Percentiles rank a stretch among this genome's conserved stretches.
phyloP scores from a whole-genome alignment of 2,888 invertebrate species.

The Zele albiditarsus region DNA sequence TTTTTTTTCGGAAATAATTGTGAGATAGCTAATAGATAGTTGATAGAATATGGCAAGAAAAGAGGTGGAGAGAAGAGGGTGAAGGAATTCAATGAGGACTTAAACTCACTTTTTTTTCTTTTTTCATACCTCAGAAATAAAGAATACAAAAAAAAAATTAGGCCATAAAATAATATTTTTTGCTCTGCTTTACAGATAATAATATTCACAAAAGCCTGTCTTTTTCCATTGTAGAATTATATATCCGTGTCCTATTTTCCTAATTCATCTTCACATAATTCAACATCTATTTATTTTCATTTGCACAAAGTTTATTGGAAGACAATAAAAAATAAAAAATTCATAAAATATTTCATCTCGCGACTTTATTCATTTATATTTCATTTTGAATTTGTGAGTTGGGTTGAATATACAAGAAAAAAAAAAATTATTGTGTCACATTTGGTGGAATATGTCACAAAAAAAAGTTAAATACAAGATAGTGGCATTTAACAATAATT shows the following conservation, averaged over 20 bases:
- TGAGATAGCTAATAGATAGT: neutral
- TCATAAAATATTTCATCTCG: conserved; percentile 3
- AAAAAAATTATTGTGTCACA: neutral
- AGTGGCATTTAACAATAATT: neutral
- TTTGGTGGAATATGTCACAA: neutral
- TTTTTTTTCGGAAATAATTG: neutral
- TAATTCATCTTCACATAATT: no score
- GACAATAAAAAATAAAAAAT: neutral
- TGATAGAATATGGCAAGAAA: neutral
- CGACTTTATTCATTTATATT: conserved; percentile 14
- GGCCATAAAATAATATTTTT: no score
- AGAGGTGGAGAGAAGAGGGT: neutral
- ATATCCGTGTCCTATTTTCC: no score
- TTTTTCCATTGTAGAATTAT: no score
- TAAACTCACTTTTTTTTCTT: no score
- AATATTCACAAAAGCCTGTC: no score
- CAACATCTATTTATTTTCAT: neutral
- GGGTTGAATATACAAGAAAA: neutral
- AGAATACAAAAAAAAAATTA: no score
- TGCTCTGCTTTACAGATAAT: no score
- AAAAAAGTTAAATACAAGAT: neutral
- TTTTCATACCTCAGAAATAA: no score
- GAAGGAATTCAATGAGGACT: neutral
- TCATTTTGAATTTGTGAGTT: neutral
- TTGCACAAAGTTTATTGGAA: neutral